These are phyloP conservation scores for Catocala fraxini DNA, from an alignment of 2,888 invertebrate species.

Conservation along the genomic window DNA sequence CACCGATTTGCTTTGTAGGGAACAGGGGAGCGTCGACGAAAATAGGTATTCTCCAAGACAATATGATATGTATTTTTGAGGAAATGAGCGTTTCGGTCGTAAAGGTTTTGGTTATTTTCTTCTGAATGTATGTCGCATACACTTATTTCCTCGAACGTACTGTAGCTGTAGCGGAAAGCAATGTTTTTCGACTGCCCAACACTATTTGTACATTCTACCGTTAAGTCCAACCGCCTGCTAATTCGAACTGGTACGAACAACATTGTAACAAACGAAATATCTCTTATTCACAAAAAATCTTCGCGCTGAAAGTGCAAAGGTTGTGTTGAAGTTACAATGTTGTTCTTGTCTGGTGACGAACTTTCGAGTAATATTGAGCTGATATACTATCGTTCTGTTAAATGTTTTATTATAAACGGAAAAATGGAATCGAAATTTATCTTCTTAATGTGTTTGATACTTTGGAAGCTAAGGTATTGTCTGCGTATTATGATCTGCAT, in stretches of 20 bases:
- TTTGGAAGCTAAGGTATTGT: too few species aligned
- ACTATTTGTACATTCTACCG: constrained; percentile 55
- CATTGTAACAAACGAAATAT: constrained; percentile 10
- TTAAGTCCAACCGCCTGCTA: constrained; percentile 46
- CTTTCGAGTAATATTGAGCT: neutral
- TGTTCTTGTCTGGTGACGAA: neutral
- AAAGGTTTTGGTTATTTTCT: constrained; percentile 14
- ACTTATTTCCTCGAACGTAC: constrained; percentile 47
- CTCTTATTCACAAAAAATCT: neutral
- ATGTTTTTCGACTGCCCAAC: constrained; percentile 46
- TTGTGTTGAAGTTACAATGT: constrained; percentile 5
- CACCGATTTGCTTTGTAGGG: constrained; percentile 24
- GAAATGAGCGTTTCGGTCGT: constrained; percentile 35
- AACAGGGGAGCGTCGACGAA: constrained; percentile 33
- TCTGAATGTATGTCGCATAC: constrained; percentile 17
- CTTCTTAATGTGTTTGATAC: too few species aligned
- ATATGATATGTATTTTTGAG: constrained; percentile 52
- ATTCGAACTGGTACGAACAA: constrained; percentile 28
- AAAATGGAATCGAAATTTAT: too few species aligned
- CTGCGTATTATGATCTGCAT: too few species aligned
- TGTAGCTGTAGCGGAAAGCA: constrained; percentile 37
- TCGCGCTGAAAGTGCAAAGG: neutral
- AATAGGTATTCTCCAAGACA: constrained; percentile 54
- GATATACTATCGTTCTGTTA: neutral
- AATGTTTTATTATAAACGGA: neutral